These are phyloP conservation scores for Spatulosminthurus flaviceps DNA, from an alignment of 2,888 invertebrate species.

Conservation along the genomic window DNA sequence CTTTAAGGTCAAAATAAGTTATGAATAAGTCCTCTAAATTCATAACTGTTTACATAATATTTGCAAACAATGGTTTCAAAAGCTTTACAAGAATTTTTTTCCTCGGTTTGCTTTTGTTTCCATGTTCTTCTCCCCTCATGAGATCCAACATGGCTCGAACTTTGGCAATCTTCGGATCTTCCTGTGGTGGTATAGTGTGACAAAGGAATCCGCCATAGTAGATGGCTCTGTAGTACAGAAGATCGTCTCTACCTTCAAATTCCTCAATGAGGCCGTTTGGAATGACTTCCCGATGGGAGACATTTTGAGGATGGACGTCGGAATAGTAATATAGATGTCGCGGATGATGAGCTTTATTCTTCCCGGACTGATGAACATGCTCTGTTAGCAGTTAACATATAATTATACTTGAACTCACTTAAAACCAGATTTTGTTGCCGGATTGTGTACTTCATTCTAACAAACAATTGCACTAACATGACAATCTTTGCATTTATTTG, in stretches of 20 bases:
- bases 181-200: conserved; percentile 52
- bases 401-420: not conserved
- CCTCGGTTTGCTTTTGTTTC: conserved; percentile 49
- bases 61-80: not conserved
- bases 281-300: conserved; percentile 56
- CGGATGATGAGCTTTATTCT: conserved; percentile 57
- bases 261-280: conserved; percentile 59
- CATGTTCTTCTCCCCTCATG: conserved; percentile 51
- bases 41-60: too few species aligned
- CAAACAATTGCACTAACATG: too few species aligned
- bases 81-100: conserved; percentile 55
- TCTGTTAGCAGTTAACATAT: conserved; percentile 37
- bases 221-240: conserved; percentile 56
- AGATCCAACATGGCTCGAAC: conserved; percentile 55
- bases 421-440: too few species aligned
- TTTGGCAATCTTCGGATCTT: conserved; percentile 49
- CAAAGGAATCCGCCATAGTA: conserved; percentile 58
- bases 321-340: conserved; percentile 60
- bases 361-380: conserved; percentile 58
- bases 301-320: conserved; percentile 55
- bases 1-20: conserved; percentile 28
- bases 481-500: not conserved
- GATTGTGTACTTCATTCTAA: too few species aligned
- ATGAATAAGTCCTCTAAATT: not conserved
- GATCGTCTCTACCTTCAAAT: conserved; percentile 60